Evolutionary conservation across 2,888 invertebrate genomes (phyloP), one percentile per base, ranked within the genome.

Genomic region (Catotricha subobsoleta): DNA sequence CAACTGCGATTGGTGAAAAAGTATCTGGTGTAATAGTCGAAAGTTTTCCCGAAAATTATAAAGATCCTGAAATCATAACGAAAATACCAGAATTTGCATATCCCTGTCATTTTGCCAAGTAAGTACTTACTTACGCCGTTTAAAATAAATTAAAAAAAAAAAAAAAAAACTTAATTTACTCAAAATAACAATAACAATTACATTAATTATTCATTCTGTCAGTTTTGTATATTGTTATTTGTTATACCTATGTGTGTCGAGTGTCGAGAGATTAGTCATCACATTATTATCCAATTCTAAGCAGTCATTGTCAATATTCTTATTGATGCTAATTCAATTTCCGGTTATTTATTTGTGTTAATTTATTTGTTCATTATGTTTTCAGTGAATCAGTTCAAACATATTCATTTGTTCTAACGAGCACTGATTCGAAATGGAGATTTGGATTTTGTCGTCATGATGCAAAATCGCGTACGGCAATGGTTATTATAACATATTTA

Each of bases 401-500:
- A 54, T 98, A 92, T 64, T 94, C 94, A 20, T 98, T 97, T 67
- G 95, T 94, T 40, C 67, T 97, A 55, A 98, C 97, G 19, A 90
- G 86, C 51, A 73, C 81, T 51, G 90, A 92, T 58, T 88, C 92
- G 20, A 91, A 90, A 67, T 95, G 90, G 76, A 90, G 90, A 29
- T 98, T 90, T 68, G 95, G 95, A 48, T 97, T 90, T 65, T 95
- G 94, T 61, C 80, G 97, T 20, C 91, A 90, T 61, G 88, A 94
- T 59, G 87, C 92, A 5, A 80, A 82, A 58, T 76, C 81, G 19
- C 78, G 86, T 56, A 82, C 84, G 16, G 84, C 91, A 44, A 66
- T 87, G 58, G 80, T 88, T 36, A 64, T 88, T 49, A 67, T 83
- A 49, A 94, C 94, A 55, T 84, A 80, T 59, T 69, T 95, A 54